Evolutionary conservation across 1,140 invertebrate species (phyloP).

Genomic region (Propsilocerus akamusi): DNA sequence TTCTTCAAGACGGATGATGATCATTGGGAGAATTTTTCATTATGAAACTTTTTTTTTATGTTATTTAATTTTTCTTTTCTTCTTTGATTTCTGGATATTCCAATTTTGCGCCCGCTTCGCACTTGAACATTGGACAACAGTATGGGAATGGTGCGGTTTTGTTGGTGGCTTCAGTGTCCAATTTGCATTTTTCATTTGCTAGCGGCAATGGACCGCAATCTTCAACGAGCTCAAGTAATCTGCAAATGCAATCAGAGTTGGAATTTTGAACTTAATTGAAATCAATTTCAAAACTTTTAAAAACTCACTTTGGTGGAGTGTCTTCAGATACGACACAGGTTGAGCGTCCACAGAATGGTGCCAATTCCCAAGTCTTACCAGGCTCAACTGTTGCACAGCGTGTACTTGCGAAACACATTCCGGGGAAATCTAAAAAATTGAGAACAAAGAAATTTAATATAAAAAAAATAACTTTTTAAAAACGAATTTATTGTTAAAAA

Average conservation of each 20-base stretch:
- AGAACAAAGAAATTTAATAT: too few relatives aligned
- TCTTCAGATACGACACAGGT: conserved; percentile 64
- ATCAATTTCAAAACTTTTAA: not conserved
- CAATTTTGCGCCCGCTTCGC: conserved; percentile 61
- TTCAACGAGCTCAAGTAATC: conserved; percentile 64
- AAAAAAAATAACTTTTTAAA: not conserved
- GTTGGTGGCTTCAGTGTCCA: conserved; percentile 66
- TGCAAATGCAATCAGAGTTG: conserved; percentile 10
- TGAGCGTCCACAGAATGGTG: conserved; percentile 72
- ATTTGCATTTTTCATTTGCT: conserved; percentile 70
- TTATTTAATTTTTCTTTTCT: conserved; percentile 22
- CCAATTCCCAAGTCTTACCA: conserved; percentile 61
- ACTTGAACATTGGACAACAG: conserved; percentile 69
- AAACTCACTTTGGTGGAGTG: conserved; percentile 28
- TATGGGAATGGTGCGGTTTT: conserved; percentile 69
- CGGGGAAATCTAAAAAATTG: conserved; percentile 70
- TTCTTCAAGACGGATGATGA: not conserved
- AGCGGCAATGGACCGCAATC: conserved; percentile 73
- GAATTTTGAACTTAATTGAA: not conserved
- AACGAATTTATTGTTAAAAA: not conserved
- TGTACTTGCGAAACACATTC: conserved; percentile 77
- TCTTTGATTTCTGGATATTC: conserved; percentile 64
- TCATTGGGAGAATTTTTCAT: not conserved
- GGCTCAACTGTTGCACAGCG: conserved; percentile 68
- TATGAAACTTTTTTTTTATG: not conserved